Evolutionary conservation across 2,797 vertebrate genomes (phyloP).

Genomic region (Anas bahamensis): DNA sequence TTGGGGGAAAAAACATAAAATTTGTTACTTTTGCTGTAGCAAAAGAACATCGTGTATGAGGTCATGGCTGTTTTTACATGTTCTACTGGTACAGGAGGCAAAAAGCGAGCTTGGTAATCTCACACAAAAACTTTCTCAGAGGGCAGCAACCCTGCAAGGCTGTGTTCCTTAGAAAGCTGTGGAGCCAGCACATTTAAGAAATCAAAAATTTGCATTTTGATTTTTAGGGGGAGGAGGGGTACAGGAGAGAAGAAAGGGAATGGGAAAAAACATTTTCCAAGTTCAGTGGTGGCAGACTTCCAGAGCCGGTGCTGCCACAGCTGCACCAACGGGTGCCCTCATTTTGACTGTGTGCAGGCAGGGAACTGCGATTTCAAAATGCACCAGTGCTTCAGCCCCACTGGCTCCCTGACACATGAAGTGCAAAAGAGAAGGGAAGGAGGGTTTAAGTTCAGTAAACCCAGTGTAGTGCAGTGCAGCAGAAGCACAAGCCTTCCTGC

Average conservation of each 20-base stretch:
- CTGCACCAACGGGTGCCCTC: not conserved
- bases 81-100: not conserved
- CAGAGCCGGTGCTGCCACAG: not conserved
- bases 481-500: constrained; percentile 76
- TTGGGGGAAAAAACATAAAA: not conserved
- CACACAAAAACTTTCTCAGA: not conserved
- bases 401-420: not conserved
- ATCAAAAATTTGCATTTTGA: fast-evolving
- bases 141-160: not conserved
- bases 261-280: not conserved
- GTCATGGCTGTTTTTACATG: not conserved
- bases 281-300: not conserved
- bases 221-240: not conserved
- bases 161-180: not conserved
- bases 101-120: not conserved
- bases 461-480: constrained; percentile 69
- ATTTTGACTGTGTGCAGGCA: not conserved
- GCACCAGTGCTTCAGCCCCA: constrained; percentile 7
- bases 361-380: not conserved
- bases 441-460: constrained; percentile 24
- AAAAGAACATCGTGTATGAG: not conserved
- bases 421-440: constrained; percentile 4
- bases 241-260: not conserved
- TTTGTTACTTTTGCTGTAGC: not conserved
- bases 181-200: not conserved